Evolutionary conservation across 92 coral and sea anemone species (phyloP), one percentile per base, ranked within the genome.

Genomic region (Porites divaricata): DNA sequence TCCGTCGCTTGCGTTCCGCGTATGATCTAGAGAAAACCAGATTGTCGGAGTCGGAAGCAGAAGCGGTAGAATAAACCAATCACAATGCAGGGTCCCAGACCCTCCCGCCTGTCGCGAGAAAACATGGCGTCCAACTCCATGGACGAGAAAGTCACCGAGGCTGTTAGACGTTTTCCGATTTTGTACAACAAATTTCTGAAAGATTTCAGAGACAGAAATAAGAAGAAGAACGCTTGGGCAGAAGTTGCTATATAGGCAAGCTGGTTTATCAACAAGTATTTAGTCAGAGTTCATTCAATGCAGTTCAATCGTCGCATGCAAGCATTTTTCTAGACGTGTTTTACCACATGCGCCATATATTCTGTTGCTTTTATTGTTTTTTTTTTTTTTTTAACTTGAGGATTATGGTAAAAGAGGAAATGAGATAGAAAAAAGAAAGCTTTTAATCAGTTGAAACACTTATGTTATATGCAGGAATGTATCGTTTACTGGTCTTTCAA

Each of bases 161-260:
- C 85, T 16, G 94, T 88, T 19, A 75, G 91, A 22, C 78, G 67
- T 62, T 87, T 64, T 48, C 94, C 94, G 25, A 81, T 91, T 10
- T 84, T 91, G 25, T 88, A 91, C 78, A 85, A 91, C 56, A 91
- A 91, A 87, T 49, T 78, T 11, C 59, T 74, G 67, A 84, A 74
- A 79, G 77, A 82, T 52, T 91, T 91, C 56, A 91, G 84, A 83
- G 91, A 91, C 15, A 83, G 67, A 70, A 28, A 67, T 35, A 83
- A 76, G 78, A 91, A 91, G 71, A 61, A 70, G 54, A 66, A 72
- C 20, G 94, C 94, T 19, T 91, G 94, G 91, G 88, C 67, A 13
- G 91, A 84, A 2, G 88, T 91, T n/a, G 94, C 91, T 19, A n/a
- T n/a, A n/a, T n/a, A 63, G 51, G 74, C 64, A 70, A 79, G 67